Conservation (phyloP, 2,888 invertebrate genomes). For the Chirona hameri region DNA sequence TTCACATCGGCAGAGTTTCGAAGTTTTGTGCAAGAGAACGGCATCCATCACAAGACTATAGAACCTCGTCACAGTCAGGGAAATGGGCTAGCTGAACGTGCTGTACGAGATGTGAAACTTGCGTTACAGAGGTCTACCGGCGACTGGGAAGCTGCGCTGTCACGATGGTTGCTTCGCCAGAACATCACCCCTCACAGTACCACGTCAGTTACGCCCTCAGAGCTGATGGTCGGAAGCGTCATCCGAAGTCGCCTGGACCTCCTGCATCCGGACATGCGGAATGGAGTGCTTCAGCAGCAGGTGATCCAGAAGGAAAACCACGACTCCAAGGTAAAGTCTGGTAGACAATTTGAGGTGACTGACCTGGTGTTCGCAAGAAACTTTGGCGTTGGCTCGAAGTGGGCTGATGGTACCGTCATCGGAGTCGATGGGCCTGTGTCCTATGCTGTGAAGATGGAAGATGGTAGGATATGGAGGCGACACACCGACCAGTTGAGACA, state of each 20-base stretch:
- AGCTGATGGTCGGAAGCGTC: background rate
- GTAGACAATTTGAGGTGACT: background rate
- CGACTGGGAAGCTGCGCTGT: background rate
- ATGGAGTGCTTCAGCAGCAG: background rate
- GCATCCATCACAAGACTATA: background rate
- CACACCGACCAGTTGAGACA: background rate
- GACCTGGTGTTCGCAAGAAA: background rate
- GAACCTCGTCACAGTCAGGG: background rate
- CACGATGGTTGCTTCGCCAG: background rate
- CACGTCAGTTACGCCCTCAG: background rate
- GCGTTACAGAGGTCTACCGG: background rate
- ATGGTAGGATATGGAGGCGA: background rate
- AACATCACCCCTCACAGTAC: background rate
- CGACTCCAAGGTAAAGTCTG: background rate
- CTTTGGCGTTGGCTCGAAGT: background rate
- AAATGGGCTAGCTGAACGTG: background rate
- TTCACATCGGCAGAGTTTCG: background rate
- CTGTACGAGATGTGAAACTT: background rate
- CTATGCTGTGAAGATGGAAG: background rate
- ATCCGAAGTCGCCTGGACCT: background rate
- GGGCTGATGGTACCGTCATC: background rate
- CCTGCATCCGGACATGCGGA: too few relatives aligned
- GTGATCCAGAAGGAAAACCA: background rate
- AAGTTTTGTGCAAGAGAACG: background rate
- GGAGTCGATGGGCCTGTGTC: background rate